These are phyloP conservation scores for Drosophila stalkeri DNA, from an alignment of 2,888 invertebrate species.

Conservation along the genomic window DNA sequence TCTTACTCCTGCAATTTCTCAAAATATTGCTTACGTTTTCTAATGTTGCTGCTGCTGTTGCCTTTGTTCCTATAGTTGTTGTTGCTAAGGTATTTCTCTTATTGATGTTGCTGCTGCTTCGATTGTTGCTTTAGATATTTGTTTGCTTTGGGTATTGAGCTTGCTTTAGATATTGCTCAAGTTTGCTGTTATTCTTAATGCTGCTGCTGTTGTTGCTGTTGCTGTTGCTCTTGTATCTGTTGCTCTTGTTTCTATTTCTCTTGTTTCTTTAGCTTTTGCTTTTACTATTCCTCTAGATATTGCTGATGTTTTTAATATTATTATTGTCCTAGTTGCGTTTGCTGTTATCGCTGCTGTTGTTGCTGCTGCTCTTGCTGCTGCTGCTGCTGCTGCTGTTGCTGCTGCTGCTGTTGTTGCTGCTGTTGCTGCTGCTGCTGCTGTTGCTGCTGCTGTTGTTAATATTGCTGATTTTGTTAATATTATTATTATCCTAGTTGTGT, in stretches of 20 bases:
- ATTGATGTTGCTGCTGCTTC: neutral
- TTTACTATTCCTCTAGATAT: too few species aligned
- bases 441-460: neutral
- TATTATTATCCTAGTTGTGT: too few species aligned
- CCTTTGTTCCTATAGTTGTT: slow-evolving; percentile 10
- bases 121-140: too few species aligned
- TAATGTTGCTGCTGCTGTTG: neutral
- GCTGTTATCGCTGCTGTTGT: neutral
- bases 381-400: neutral
- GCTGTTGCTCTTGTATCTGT: too few species aligned
- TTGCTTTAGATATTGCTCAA: too few species aligned
- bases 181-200: neutral
- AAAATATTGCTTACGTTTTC: too few species aligned
- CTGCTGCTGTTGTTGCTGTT: neutral
- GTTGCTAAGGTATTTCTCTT: slow-evolving; percentile 10
- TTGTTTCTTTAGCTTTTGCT: too few species aligned
- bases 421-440: neutral
- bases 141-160: too few species aligned
- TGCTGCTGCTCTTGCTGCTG: neutral
- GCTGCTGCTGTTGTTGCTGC: neutral
- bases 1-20: neutral
- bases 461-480: neutral
- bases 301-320: too few species aligned
- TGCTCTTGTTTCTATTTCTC: neutral
- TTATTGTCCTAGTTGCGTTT: too few species aligned